These are phyloP conservation scores for Caenorhabditis drosophilae DNA, from an alignment of 2,888 invertebrate genomes.

Conservation along the genomic window DNA sequence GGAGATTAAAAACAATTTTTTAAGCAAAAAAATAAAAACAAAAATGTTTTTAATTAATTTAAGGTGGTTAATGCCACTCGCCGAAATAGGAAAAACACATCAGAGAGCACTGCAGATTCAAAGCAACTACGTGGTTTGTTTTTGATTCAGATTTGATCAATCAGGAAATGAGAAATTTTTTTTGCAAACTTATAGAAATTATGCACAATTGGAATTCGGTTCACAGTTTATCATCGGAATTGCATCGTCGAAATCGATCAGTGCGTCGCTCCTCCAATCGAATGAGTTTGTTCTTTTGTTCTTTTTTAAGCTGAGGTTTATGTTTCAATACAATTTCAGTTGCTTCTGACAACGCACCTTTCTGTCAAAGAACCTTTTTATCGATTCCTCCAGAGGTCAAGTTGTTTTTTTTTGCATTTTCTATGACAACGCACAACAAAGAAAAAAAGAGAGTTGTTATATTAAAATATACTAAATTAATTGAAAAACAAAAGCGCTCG, in stretches of 20 bases:
- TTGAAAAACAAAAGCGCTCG: too few relatives aligned
- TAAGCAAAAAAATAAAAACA: not conserved
- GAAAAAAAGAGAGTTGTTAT: too few relatives aligned
- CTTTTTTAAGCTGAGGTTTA: not conserved
- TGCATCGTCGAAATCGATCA: conserved; percentile 16
- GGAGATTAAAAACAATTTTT: too few relatives aligned
- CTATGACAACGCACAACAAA: too few relatives aligned
- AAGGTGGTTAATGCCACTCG: conserved; percentile 37
- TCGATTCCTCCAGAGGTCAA: conserved; percentile 25
- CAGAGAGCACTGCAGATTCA: conserved; percentile 30
- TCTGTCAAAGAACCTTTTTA: conserved; percentile 22
- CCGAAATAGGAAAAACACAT: conserved; percentile 19
- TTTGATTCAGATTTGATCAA: too few relatives aligned
- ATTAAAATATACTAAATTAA: too few relatives aligned
- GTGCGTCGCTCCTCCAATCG: conserved; percentile 31
- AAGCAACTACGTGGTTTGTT: conserved; percentile 31
- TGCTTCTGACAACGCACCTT: conserved; percentile 17
- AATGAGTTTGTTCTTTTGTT: conserved; percentile 12
- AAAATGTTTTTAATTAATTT: not conserved
- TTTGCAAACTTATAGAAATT: conserved; percentile 30
- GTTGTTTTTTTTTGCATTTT: not conserved
- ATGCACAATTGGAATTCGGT: conserved; percentile 38
- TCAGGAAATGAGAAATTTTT: too few relatives aligned
- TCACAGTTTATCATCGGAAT: conserved; percentile 30
- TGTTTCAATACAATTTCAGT: conserved; percentile 15